A percentile compares a stretch with the other conserved stretches of the same genome.
Conservation (phyloP, 2,797 vertebrate species). For the Sebastes aleutianus region DNA sequence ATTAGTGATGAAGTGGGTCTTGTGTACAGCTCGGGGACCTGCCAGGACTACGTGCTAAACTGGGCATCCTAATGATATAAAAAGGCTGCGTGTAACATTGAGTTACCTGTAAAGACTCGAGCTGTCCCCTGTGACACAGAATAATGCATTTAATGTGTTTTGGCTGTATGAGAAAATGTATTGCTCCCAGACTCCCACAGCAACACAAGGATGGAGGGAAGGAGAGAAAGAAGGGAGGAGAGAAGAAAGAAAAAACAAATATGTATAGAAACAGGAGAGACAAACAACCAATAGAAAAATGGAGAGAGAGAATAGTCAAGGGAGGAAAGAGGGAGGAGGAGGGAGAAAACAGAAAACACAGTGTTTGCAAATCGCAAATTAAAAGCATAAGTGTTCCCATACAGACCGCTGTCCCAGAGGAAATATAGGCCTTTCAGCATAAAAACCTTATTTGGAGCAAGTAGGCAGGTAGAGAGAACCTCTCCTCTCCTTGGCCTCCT, state of each 20-base stretch:
- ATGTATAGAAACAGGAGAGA: conserved; percentile 27
- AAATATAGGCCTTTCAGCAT: conserved; percentile 59
- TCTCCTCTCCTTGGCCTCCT: conserved; percentile 12
- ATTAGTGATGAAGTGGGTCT: conserved; percentile 60
- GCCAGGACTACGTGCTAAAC: conserved; percentile 62
- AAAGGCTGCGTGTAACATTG: conserved; percentile 62
- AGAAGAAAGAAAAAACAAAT: conserved; percentile 36
- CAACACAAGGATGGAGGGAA: conserved; percentile 36
- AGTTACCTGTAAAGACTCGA: conserved; percentile 68
- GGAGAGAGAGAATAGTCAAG: conserved; percentile 38
- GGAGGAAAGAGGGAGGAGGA: conserved; percentile 17
- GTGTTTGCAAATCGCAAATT: conserved; percentile 79
- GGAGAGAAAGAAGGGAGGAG: conserved; percentile 13
- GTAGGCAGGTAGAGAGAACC: conserved; percentile 34
- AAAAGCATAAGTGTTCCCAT: conserved; percentile 60
- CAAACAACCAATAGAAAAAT: conserved; percentile 34
- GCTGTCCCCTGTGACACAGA: conserved; percentile 66
- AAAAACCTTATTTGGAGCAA: conserved; percentile 41
- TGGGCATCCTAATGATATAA: conserved; percentile 75
- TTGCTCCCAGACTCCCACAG: conserved; percentile 64
- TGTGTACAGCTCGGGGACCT: conserved; percentile 64
- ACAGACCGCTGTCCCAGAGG: conserved; percentile 56
- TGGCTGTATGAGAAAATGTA: conserved; percentile 68
- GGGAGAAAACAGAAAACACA: conserved; percentile 49
- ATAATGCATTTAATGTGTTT: conserved; percentile 78